Conservation (phyloP, 2,888 invertebrate genomes). For the Pachliopta kotzebuea region DNA sequence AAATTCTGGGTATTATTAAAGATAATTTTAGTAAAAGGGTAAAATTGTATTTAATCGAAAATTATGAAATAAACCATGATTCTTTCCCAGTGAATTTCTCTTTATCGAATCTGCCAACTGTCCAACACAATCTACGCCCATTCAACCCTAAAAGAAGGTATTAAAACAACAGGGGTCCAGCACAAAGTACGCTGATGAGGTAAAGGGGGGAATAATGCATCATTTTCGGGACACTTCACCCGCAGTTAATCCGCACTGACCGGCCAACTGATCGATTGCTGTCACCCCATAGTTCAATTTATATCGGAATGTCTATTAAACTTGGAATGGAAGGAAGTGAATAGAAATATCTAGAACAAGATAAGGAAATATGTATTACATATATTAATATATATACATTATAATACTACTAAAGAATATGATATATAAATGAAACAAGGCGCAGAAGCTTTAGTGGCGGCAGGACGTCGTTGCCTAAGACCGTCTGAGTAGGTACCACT, state of each 20-base stretch:
- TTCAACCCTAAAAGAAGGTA: slow-evolving; percentile 70
- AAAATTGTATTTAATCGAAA: not conserved
- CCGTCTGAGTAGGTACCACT: too few species aligned
- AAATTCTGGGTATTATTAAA: not conserved
- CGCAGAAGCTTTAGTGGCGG: too few species aligned
- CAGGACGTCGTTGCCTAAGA: too few species aligned
- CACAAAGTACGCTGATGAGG: slow-evolving; percentile 73
- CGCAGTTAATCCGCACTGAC: slow-evolving; percentile 61
- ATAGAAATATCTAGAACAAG: not conserved
- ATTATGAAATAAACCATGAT: too few species aligned
- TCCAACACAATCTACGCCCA: slow-evolving; percentile 38
- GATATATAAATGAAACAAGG: too few species aligned
- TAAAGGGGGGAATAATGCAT: slow-evolving; percentile 76
- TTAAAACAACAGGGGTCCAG: slow-evolving; percentile 70
- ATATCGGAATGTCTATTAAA: slow-evolving; percentile 55
- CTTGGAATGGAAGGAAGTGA: slow-evolving; percentile 33
- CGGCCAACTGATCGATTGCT: slow-evolving; percentile 50
- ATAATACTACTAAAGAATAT: too few species aligned
- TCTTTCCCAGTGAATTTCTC: not conserved
- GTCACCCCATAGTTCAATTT: slow-evolving; percentile 42
- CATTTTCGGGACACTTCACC: slow-evolving; percentile 77
- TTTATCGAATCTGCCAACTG: slow-evolving; percentile 6
- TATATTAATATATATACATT: too few species aligned
- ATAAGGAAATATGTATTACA: not conserved
- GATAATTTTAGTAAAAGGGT: not conserved